Percentiles rank a stretch among this genome's conserved stretches.
Conservation (phyloP, 2,113 vertebrate species). For the Apodemus speciosus region DNA sequence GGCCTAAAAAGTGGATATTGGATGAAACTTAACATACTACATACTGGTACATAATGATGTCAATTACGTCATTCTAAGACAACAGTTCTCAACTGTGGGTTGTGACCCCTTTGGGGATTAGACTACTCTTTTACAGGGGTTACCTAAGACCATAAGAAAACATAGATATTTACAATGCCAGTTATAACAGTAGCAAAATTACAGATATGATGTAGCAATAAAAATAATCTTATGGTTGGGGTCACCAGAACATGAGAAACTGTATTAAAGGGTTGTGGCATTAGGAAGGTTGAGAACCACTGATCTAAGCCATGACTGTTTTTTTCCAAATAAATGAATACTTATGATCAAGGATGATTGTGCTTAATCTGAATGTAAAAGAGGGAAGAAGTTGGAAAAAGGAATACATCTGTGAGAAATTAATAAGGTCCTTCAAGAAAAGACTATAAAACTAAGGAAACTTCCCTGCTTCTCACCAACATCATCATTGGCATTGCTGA, state of each 20-base stretch:
- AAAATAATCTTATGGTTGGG: background rate
- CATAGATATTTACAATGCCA: background rate
- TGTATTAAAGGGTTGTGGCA: background rate
- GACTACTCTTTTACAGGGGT: background rate
- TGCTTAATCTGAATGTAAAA: background rate
- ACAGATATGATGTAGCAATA: background rate
- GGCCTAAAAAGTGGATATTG: background rate
- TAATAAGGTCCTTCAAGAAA: background rate
- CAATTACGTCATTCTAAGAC: background rate
- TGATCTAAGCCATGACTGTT: background rate
- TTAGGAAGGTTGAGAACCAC: background rate
- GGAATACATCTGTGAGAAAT: background rate
- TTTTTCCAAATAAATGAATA: constrained; percentile 36
- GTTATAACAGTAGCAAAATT: background rate
- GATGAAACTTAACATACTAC: background rate
- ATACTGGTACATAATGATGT: background rate
- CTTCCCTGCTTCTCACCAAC: background rate
- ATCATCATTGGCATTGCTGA: background rate
- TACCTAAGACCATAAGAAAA: background rate
- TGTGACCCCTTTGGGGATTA: background rate
- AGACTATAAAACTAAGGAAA: background rate
- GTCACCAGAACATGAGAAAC: background rate
- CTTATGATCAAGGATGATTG: background rate
- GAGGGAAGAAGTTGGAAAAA: background rate
- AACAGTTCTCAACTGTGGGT: background rate